phyloP scores from a whole-genome alignment of 2,113 vertebrate genomes.

The rat (Rattus norvegicus) region DNA sequence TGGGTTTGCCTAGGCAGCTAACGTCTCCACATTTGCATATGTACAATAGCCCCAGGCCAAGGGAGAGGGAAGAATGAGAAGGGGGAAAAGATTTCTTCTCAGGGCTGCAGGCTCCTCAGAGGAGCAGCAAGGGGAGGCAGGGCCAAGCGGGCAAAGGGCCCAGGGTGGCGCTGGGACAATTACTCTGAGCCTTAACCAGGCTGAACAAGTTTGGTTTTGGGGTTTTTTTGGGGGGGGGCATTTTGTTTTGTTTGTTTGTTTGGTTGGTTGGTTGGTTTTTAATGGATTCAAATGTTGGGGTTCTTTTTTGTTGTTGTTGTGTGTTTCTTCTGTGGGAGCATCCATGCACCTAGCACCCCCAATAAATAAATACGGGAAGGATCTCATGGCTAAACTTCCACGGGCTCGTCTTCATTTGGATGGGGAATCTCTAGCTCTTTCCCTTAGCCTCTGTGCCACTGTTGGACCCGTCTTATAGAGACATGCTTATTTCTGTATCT shows the following conservation, averaged over 20 bases:
- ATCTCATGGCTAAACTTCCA: neutral
- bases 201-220: neutral
- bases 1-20: slow-evolving; percentile 80
- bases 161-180: neutral
- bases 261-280: too few species aligned
- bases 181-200: neutral
- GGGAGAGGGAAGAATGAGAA: slow-evolving; percentile 64
- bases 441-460: too few species aligned
- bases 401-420: too few species aligned
- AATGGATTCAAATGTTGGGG: neutral
- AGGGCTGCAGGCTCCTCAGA: slow-evolving; percentile 75
- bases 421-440: neutral
- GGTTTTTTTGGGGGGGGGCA: too few species aligned
- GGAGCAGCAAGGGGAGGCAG: slow-evolving; percentile 68
- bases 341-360: neutral
- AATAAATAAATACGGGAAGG: neutral
- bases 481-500: neutral
- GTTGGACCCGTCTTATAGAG: neutral
- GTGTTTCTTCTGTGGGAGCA: neutral
- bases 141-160: neutral
- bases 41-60: slow-evolving; percentile 88
- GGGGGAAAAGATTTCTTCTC: slow-evolving; percentile 78
- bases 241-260: neutral
- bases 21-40: slow-evolving; percentile 87
- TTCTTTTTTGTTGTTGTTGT: neutral